Base-by-base conservation (phyloP, 2,113 vertebrate genomes). In the Eclectus roratus region DNA sequence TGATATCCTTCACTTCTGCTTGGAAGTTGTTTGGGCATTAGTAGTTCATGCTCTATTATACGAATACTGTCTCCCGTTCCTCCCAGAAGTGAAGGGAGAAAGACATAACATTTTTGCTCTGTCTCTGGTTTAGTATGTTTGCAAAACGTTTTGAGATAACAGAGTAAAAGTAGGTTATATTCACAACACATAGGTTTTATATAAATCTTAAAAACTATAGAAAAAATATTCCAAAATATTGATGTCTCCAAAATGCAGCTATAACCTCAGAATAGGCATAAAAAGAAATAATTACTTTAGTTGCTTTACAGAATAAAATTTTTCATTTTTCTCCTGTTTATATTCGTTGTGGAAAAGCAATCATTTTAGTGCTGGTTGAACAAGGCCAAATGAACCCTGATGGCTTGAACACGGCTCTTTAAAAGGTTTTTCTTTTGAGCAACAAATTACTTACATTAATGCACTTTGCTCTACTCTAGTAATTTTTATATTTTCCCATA, bases 271-370 rank as follows among this genome's bases (percentile, higher is more conserved):
- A 94, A 83, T 71, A 69, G 86, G 33, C 24, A 80, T 60, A 55
- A 84, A 86, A 52, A 77, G 52, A 95, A 93, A 93, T 65, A 74
- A 64, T 71, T 88, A 49, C 27, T 91, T 86, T 85, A 64, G 68
- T 92, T 84, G 33, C 43, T 94, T 31, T 85, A 87, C 70, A 49
- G 68, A 76, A 84, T 88, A 93, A 82, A 91, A 91, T 85, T 71
- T 80, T 84, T 60, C 31, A 44, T 89, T 93, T 97, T 95, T 94
- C 93, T 96, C 80, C 55, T 95, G 35, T 93, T 95, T 96, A 84
- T 89, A 79, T 94, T 96, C 96, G 39, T 92, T 96, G 80, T 52
- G 58, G 61, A 96, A 98, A 97, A 93, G 66, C 81, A 96, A 84
- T 92, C 65, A 88, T 89, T 91, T 92, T 92, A 93, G 55, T 92